Conservation (phyloP, 2,797 vertebrate species). For the Sebastes paucispinis region DNA sequence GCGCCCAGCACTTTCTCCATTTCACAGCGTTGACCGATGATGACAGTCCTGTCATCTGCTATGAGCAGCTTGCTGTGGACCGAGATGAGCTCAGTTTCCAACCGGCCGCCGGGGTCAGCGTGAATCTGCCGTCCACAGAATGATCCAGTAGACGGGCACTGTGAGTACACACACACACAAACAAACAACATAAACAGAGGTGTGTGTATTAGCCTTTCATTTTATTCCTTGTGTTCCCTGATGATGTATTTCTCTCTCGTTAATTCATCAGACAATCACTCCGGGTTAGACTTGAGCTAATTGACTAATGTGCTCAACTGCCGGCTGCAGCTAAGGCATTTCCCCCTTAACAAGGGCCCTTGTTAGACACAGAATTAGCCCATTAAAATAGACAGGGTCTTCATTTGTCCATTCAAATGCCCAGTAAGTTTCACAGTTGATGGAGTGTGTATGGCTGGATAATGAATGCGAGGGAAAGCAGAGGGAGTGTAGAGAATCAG, state of each 20-base stretch:
- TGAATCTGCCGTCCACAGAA: slow-evolving; percentile 54
- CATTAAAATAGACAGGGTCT: slow-evolving; percentile 64
- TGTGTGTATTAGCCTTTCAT: slow-evolving; percentile 11
- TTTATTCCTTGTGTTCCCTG: slow-evolving; percentile 22
- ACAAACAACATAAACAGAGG: slow-evolving; percentile 26
- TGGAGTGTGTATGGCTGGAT: slow-evolving; percentile 63
- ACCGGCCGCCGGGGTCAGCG: slow-evolving; percentile 39
- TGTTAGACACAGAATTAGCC: slow-evolving; percentile 69
- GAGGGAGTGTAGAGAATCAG: slow-evolving; percentile 55
- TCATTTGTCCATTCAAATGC: slow-evolving; percentile 70
- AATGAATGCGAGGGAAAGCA: slow-evolving; percentile 66
- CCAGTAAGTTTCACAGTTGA: slow-evolving; percentile 67
- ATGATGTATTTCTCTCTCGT: slow-evolving; percentile 45
- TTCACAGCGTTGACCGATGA: slow-evolving; percentile 40
- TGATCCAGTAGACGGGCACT: slow-evolving; percentile 41
- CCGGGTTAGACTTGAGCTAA: slow-evolving; percentile 55
- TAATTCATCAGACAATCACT: slow-evolving; percentile 49
- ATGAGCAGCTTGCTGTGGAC: slow-evolving; percentile 67
- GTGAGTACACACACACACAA: slow-evolving; percentile 19
- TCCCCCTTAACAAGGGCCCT: slow-evolving; percentile 59
- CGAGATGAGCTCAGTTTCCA: slow-evolving; percentile 46
- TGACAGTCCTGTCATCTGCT: slow-evolving; percentile 63
- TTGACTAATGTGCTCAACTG: slow-evolving; percentile 60
- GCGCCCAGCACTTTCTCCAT: slow-evolving; percentile 20
- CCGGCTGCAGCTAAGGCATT: slow-evolving; percentile 42